These are phyloP conservation scores for Laothoe populi DNA, from an alignment of 2,888 invertebrate genomes.

Conservation along the genomic window DNA sequence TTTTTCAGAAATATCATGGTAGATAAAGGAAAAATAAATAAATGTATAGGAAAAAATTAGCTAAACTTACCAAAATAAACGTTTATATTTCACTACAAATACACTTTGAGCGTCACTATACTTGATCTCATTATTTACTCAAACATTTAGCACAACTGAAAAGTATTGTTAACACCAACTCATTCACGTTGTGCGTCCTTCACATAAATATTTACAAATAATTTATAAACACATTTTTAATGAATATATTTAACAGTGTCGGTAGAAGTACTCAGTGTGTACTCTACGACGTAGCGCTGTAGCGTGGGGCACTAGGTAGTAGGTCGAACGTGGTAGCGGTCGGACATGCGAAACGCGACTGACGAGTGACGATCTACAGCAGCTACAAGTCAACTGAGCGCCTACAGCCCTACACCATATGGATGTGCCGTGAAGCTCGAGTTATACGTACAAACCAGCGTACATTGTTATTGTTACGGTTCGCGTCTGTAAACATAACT, in stretches of 20 bases:
- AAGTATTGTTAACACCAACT: conserved; percentile 38
- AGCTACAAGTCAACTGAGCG: conserved; percentile 32
- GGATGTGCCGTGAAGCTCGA: conserved; percentile 29
- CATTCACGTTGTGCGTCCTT: conserved; percentile 25
- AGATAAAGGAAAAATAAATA: background rate
- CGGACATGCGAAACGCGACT: conserved; percentile 60
- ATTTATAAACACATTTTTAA: conserved; percentile 11
- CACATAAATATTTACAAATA: conserved; percentile 6
- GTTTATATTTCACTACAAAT: background rate
- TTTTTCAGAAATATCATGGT: background rate
- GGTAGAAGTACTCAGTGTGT: conserved; percentile 20
- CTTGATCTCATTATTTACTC: conserved; percentile 46
- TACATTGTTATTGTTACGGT: conserved; percentile 32
- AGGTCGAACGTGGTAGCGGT: conserved; percentile 48
- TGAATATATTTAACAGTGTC: background rate
- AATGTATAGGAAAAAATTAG: conserved; percentile 1
- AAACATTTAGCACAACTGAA: conserved; percentile 44
- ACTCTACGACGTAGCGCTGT: conserved; percentile 58
- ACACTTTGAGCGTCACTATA: conserved; percentile 41
- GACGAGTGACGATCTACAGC: conserved; percentile 43
- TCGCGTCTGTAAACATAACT: conserved; percentile 59
- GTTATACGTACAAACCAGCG: conserved; percentile 33
- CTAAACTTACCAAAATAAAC: conserved; percentile 42
- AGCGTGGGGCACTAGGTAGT: conserved; percentile 41
- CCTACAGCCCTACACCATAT: conserved; percentile 35